Evolutionary conservation across 2,113 vertebrate species (phyloP).

Genomic region (Aphyosemion australe): DNA sequence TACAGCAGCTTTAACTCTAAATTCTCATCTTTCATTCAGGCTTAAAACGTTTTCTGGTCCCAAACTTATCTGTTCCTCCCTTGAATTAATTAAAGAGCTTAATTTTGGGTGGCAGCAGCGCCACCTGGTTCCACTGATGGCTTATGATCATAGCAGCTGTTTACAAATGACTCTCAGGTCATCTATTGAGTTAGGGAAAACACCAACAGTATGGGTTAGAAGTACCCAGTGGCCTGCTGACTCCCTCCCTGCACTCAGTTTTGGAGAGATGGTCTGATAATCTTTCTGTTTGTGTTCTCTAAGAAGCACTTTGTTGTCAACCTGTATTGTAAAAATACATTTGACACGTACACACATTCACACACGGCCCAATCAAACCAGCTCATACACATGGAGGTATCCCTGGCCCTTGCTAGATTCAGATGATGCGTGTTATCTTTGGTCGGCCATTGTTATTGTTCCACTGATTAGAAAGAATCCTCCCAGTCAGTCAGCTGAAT

Average conservation of each 20-base stretch:
- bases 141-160: conserved; percentile 48
- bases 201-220: conserved; percentile 43
- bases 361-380: neutral
- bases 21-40: conserved; percentile 34
- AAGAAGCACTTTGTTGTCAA: conserved; percentile 50
- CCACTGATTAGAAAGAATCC: neutral
- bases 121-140: neutral
- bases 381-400: neutral
- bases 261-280: conserved; percentile 51
- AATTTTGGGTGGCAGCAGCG: conserved; percentile 11
- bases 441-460: neutral
- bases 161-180: conserved; percentile 30
- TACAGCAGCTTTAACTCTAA: conserved; percentile 1
- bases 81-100: conserved; percentile 35
- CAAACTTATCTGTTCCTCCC: conserved; percentile 21
- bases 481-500: neutral
- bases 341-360: neutral
- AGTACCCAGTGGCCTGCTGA: conserved; percentile 47
- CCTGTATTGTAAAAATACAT: conserved; percentile 52
- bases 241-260: conserved; percentile 37
- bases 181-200: conserved; percentile 41
- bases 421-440: neutral
- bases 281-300: conserved; percentile 42
- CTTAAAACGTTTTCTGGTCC: conserved; percentile 23
- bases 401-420: neutral